These are phyloP conservation scores for Limosa lapponica DNA, from an alignment of 2,797 vertebrate genomes.

Conservation along the genomic window DNA sequence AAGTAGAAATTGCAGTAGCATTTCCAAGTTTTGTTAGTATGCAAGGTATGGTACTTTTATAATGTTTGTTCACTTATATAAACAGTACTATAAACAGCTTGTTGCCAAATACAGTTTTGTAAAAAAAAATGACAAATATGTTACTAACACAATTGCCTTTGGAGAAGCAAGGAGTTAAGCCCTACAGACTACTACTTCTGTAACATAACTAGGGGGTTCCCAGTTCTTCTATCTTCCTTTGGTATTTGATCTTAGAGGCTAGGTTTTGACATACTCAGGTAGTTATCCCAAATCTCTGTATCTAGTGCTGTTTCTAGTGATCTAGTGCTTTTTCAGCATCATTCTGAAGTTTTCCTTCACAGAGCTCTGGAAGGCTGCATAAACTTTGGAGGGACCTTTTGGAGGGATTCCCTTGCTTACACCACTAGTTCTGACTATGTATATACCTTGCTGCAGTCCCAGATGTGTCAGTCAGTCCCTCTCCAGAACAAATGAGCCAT, in stretches of 20 bases:
- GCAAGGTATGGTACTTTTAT: neutral
- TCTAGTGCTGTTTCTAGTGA: neutral
- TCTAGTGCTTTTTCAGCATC: neutral
- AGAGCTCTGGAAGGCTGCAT: neutral
- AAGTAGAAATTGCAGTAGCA: neutral
- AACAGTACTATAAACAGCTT: neutral
- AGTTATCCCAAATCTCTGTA: neutral
- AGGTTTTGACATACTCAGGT: neutral
- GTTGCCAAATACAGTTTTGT: neutral
- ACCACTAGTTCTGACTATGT: neutral
- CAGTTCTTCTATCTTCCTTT: neutral
- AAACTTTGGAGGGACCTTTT: neutral
- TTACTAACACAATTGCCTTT: neutral
- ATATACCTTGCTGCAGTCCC: neutral
- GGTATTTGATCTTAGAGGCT: neutral
- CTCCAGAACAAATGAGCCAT: rapidly evolving
- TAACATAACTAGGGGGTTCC: neutral
- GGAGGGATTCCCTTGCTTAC: neutral
- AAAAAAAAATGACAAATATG: neutral
- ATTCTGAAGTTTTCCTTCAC: neutral
- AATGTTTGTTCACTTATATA: neutral
- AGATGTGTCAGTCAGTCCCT: neutral
- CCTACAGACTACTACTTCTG: neutral
- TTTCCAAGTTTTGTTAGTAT: neutral
- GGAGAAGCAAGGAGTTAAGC: neutral